Evolutionary conservation across 2,113 vertebrate genomes (phyloP).

Genomic region (Leucopsar rothschildi): DNA sequence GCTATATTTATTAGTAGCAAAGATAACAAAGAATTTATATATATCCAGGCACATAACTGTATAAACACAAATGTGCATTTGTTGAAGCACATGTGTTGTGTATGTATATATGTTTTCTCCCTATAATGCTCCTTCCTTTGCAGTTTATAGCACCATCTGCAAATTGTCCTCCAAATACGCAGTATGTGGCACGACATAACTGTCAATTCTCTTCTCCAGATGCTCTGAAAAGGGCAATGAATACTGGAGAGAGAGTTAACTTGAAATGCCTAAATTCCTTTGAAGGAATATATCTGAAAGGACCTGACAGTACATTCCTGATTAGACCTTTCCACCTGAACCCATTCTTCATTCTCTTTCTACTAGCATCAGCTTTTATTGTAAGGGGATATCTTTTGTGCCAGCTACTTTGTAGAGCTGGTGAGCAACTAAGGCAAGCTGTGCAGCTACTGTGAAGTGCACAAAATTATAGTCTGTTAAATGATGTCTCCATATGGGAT

Average conservation of each 20-base stretch:
- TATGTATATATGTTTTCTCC: not conserved
- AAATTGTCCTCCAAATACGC: not conserved
- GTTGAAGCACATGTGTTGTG: not conserved
- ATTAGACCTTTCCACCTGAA: constrained; percentile 29
- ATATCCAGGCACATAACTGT: not conserved
- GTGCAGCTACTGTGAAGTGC: constrained; percentile 39
- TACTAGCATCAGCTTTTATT: not conserved
- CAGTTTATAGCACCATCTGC: not conserved
- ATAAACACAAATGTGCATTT: not conserved
- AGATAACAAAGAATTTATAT: not conserved
- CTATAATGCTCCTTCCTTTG: not conserved
- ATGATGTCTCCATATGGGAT: constrained; percentile 30
- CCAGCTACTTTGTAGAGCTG: not conserved
- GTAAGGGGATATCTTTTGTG: not conserved
- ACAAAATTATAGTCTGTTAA: constrained; percentile 42
- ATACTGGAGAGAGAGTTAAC: not conserved
- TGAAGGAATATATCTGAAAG: not conserved
- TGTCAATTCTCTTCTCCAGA: not conserved
- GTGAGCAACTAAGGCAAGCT: constrained; percentile 31
- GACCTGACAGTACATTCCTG: not conserved
- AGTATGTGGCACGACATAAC: not conserved
- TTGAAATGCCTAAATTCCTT: constrained; percentile 8
- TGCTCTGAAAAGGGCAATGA: constrained; percentile 7
- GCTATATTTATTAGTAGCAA: not conserved
- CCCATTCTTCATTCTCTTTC: not conserved